A percentile compares a stretch with the other conserved stretches of the same genome.
phyloP scores from a whole-genome alignment of 2,113 vertebrate genomes.

The Aix galericulata region DNA sequence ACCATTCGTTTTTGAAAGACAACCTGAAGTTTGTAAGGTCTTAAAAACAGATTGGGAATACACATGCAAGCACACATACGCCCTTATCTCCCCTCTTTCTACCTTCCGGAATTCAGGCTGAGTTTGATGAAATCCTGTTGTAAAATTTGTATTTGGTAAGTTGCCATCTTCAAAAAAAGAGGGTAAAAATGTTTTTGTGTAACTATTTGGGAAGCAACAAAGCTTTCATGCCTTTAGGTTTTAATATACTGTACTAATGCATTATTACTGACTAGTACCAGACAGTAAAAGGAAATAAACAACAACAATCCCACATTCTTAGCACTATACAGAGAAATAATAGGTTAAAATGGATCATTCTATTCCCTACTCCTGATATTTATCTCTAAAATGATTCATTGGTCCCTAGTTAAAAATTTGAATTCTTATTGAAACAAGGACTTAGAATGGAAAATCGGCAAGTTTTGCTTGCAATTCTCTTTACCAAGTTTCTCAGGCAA shows the following conservation, averaged over 20 bases:
- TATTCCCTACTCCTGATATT: conserved; percentile 11
- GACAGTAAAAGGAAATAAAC: background rate
- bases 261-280: conserved; percentile 27
- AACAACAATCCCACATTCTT: conserved; percentile 28
- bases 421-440: conserved; percentile 48
- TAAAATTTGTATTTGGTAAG: background rate
- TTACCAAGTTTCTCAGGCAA: conserved; percentile 46
- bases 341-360: background rate
- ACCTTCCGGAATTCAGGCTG: background rate
- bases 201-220: conserved; percentile 20
- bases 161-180: background rate
- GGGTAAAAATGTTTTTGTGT: background rate
- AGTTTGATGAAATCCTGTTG: background rate
- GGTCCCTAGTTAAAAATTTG: background rate
- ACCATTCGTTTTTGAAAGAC: background rate
- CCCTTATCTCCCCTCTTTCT: background rate
- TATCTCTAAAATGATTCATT: conserved; percentile 15
- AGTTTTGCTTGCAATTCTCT: conserved; percentile 35
- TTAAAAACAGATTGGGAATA: background rate
- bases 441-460: conserved; percentile 18
- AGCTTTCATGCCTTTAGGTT: conserved; percentile 41
- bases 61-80: background rate
- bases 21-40: background rate
- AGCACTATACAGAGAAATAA: conserved; percentile 35
- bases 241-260: background rate